A percentile compares a stretch with the other conserved stretches of the same genome.
Evolutionary conservation across 2,888 invertebrate species (phyloP).

Genomic region (Plemyria rubiginata): DNA sequence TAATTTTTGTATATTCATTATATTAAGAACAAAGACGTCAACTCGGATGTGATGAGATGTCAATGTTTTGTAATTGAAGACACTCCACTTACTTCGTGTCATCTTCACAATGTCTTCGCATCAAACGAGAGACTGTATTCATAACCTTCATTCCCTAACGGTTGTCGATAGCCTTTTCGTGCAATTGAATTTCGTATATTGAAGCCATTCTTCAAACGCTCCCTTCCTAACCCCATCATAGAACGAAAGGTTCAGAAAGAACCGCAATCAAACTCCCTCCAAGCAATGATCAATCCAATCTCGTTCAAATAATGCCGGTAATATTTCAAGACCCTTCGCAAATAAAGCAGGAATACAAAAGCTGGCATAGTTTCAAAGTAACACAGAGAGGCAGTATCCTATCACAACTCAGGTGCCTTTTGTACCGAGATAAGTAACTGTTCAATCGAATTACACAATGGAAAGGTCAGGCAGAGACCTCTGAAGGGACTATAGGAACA

Average conservation of each 20-base stretch:
- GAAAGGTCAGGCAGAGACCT: constrained; percentile 41
- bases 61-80: too few relatives aligned
- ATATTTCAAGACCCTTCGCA: constrained; percentile 33
- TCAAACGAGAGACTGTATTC: neutral
- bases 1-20: too few relatives aligned
- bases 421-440: constrained; percentile 48
- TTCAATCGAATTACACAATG: constrained; percentile 48
- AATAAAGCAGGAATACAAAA: constrained; percentile 37
- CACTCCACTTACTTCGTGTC: neutral
- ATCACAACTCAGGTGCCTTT: constrained; percentile 44
- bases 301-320: constrained; percentile 24
- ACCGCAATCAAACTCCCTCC: constrained; percentile 20
- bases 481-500: constrained; percentile 39
- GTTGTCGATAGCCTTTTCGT: neutral
- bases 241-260: constrained; percentile 7
- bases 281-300: constrained; percentile 29
- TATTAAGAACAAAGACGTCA: too few relatives aligned
- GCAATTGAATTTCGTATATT: constrained; percentile 6
- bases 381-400: constrained; percentile 35
- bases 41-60: too few relatives aligned
- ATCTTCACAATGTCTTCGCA: neutral
- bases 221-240: constrained; percentile 1
- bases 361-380: constrained; percentile 37
- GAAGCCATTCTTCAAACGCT: constrained; percentile 4
- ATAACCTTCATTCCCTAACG: neutral